These are phyloP conservation scores for Lumbricus terrestris DNA, from an alignment of 2,888 invertebrate genomes.

Conservation along the genomic window DNA sequence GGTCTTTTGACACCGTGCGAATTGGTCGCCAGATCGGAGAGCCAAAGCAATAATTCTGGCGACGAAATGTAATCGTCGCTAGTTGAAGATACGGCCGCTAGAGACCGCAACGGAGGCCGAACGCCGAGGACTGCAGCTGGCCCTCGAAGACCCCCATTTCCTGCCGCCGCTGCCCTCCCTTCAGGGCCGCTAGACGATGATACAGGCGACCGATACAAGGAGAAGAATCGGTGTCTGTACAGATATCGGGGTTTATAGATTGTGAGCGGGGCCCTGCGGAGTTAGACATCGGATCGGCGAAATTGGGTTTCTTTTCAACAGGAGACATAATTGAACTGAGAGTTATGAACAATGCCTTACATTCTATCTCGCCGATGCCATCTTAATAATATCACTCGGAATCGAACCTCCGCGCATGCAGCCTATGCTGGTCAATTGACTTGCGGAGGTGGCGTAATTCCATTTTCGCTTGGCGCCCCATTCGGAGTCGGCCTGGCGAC, in stretches of 20 bases:
- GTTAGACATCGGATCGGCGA: not conserved
- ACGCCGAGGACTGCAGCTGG: not conserved
- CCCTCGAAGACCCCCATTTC: conserved; percentile 3
- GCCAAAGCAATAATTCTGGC: not conserved
- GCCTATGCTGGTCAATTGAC: too few species aligned
- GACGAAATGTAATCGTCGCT: conserved; percentile 3
- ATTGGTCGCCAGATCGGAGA: not conserved
- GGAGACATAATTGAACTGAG: not conserved
- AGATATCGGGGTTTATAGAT: not conserved
- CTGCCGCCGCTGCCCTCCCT: too few species aligned
- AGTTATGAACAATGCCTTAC: not conserved
- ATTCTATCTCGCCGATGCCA: not conserved
- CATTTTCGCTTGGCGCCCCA: not conserved
- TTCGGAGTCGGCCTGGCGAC: not conserved
- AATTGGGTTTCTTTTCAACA: conserved; percentile 6
- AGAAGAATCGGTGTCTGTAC: not conserved
- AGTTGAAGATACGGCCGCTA: not conserved
- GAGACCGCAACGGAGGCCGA: not conserved
- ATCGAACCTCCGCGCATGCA: not conserved
- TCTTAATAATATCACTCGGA: not conserved
- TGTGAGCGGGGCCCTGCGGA: not conserved
- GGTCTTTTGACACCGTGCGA: not conserved
- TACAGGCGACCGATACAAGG: not conserved
- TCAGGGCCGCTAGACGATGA: not conserved
- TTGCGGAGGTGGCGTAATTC: conserved; percentile 9